phyloP scores from a whole-genome alignment of 1,140 invertebrate genomes.

The Akabosia matsudoensis region DNA sequence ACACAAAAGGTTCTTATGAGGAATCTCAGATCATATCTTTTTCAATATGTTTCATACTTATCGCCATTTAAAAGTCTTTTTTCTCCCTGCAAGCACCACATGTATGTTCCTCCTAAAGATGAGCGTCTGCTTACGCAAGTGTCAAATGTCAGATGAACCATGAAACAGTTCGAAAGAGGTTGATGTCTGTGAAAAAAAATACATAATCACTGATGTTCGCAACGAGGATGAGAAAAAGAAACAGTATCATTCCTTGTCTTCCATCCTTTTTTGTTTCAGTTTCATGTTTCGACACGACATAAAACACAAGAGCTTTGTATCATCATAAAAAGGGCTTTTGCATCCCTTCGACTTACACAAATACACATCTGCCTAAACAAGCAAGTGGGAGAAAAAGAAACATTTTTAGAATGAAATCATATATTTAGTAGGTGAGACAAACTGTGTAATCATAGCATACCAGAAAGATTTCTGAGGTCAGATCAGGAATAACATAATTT shows the following conservation, averaged over 20 bases:
- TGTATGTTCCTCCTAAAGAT: too few relatives aligned
- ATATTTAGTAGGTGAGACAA: neutral
- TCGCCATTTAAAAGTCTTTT: neutral
- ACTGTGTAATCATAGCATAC: too few relatives aligned
- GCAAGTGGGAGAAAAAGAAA: neutral
- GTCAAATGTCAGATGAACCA: constrained; percentile 23
- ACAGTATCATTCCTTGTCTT: constrained; percentile 19
- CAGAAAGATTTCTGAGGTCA: constrained; percentile 1
- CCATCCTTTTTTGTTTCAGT: constrained; percentile 4
- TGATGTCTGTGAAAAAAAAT: neutral
- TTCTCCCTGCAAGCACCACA: neutral
- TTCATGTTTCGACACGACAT: neutral
- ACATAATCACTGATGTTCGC: neutral
- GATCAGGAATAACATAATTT: neutral
- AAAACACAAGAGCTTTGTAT: neutral
- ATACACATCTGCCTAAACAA: too few relatives aligned
- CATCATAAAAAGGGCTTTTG: neutral
- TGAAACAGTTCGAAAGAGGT: neutral
- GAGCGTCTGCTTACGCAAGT: neutral
- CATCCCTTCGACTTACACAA: neutral
- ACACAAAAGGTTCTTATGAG: too few relatives aligned
- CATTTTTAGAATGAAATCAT: neutral
- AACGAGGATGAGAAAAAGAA: constrained; percentile 7
- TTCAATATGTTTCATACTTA: too few relatives aligned
- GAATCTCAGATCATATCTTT: too few relatives aligned